A percentile compares a stretch with the other conserved stretches of the same genome.
phyloP scores from a whole-genome alignment of 2,888 invertebrate genomes.

The Temnothorax unifasciatus region DNA sequence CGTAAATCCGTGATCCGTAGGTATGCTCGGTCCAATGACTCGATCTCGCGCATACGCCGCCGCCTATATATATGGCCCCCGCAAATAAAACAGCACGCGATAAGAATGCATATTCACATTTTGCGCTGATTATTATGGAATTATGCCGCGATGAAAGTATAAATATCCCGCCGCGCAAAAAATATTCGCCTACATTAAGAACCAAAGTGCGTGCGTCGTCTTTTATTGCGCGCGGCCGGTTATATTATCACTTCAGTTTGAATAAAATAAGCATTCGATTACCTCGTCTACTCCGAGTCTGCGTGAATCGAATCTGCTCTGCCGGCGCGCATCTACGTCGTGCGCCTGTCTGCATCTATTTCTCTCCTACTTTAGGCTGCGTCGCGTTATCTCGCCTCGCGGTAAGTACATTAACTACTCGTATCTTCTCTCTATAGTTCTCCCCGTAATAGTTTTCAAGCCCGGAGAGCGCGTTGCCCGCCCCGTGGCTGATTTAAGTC shows the following conservation, averaged over 20 bases:
- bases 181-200: background rate
- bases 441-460: slow-evolving; percentile 74
- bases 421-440: slow-evolving; percentile 67
- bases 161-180: slow-evolving; percentile 23
- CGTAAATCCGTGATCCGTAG: slow-evolving; percentile 65
- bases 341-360: slow-evolving; percentile 62
- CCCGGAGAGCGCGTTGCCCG: slow-evolving; percentile 69
- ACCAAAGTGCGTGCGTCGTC: background rate
- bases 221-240: background rate
- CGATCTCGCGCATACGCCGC: slow-evolving; percentile 56
- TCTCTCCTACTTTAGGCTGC: slow-evolving; percentile 64
- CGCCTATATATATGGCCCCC: background rate
- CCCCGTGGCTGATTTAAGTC: slow-evolving; percentile 63
- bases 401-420: slow-evolving; percentile 76
- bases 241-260: background rate
- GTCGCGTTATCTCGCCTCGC: slow-evolving; percentile 70
- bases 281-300: no score
- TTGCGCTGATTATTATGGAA: slow-evolving; percentile 50
- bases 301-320: slow-evolving; percentile 8
- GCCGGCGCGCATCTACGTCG: slow-evolving; percentile 36
- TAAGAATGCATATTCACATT: slow-evolving; percentile 56
- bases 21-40: slow-evolving; percentile 64
- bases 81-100: slow-evolving; percentile 52
- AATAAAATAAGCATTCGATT: slow-evolving; percentile 9
- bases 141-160: slow-evolving; percentile 47